Base-by-base conservation (phyloP, 1,140 invertebrate species). In the Phocides pigmalion region DNA sequence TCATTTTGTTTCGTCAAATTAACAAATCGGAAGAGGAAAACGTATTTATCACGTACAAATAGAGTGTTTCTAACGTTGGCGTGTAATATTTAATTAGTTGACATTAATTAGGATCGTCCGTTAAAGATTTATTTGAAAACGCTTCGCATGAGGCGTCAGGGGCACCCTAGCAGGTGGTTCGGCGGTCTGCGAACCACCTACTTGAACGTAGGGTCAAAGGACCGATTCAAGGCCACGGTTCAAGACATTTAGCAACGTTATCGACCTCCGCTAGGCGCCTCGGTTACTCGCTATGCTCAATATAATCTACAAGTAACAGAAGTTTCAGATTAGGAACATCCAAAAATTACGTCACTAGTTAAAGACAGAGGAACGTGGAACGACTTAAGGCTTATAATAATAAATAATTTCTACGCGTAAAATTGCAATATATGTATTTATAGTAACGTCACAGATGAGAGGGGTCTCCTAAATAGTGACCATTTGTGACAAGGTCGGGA, bases 101-200 rank as follows among this genome's bases (percentile, higher is more conserved):
- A 25, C 11, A 56, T 54, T 15, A 46, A 12, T 20, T 42, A 22
- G 32, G 42, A n/a, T 41, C 42, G 41, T 47, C 53, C 9, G 28
- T 32, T 32, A 5, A 17, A 35, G 20, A 35, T 64, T 56, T 54
- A 66, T 72, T 66, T 64, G 66, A 72, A 69, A 64, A 50, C 39
- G 49, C 25, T 70, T 65, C 67, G 66, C 78, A 72, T 63, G 74
- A 66, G 74, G 66, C 58, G 11, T 54, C 44, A 56, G 73, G 66
- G 79, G 76, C 79, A 75, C 79, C 72, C 72, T 58, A 70, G 81
- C 85, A 88, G 83, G 85, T 86, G 81, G 73, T 69, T 72, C 25
- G 25, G 64, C 72, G 56, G 70, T 79, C 69, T 12, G 49, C 42
- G 51, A 67, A 56, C 64, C 17, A 39, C 72, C 76, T 71, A 80